Percentiles rank a stretch among this genome's conserved stretches.
These are phyloP conservation scores for Coptodon bakossiorum DNA, from an alignment of 2,113 vertebrate genomes.

Conservation along the genomic window DNA sequence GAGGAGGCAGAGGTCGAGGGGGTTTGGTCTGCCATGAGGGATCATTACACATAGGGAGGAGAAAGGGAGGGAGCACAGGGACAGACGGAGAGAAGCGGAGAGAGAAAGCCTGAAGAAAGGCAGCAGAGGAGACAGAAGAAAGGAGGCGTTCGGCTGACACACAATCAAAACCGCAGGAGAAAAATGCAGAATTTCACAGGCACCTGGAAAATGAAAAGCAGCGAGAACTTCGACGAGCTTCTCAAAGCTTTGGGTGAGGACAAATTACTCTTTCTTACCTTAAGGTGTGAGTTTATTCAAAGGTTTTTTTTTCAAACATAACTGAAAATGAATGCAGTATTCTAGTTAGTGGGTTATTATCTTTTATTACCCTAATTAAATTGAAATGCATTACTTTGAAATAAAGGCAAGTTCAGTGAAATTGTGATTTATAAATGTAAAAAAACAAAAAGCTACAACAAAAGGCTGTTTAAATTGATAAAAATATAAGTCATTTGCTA, in stretches of 20 bases:
- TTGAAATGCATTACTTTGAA: not conserved
- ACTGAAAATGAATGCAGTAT: not conserved
- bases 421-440: not conserved
- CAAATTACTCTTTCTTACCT: not conserved
- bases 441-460: not conserved
- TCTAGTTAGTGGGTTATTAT: not conserved
- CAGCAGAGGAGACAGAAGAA: slow-evolving; percentile 32
- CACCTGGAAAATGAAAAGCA: slow-evolving; percentile 88
- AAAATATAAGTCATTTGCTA: not conserved
- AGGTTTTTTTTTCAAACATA: not conserved
- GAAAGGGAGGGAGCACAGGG: slow-evolving; percentile 1
- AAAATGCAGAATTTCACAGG: slow-evolving; percentile 86
- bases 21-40: slow-evolving; percentile 20
- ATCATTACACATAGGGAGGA: slow-evolving; percentile 40
- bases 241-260: slow-evolving; percentile 87
- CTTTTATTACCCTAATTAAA: not conserved
- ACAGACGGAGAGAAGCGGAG: not conserved
- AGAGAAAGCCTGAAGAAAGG: slow-evolving; percentile 34
- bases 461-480: not conserved
- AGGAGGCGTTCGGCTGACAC: not conserved
- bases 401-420: not conserved
- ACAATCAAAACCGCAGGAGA: not conserved
- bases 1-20: not conserved
- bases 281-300: not conserved
- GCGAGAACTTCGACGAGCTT: slow-evolving; percentile 87